A percentile compares a stretch with the other conserved stretches of the same genome.
Evolutionary conservation across 2,888 invertebrate species (phyloP).

Genomic region (Mesochorus sp.): DNA sequence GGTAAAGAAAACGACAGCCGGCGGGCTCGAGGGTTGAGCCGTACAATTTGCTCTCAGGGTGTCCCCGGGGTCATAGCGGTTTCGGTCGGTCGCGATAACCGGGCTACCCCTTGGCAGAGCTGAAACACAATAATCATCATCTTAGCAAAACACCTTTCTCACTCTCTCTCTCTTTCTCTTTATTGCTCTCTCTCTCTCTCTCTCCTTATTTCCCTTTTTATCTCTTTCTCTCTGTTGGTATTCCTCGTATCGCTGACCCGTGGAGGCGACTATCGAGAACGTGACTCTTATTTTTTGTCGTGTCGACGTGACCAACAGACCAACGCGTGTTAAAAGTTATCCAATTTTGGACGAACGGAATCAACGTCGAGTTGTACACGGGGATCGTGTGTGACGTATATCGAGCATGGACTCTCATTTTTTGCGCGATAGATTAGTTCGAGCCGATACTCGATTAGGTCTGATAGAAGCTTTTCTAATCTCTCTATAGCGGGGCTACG

Average conservation of each 20-base stretch:
- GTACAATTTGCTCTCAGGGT: conserved; percentile 90
- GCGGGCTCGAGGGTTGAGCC: conserved; percentile 90
- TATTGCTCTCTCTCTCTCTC: background rate
- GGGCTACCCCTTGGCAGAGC: conserved; percentile 89
- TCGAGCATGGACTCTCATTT: background rate
- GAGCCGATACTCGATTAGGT: too few species aligned
- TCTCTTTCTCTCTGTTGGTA: background rate
- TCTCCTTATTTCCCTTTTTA: background rate
- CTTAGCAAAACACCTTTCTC: conserved; percentile 21
- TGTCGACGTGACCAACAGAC: conserved; percentile 10
- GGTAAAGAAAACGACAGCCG: conserved; percentile 88
- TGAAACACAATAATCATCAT: conserved; percentile 83
- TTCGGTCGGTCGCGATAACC: conserved; percentile 87
- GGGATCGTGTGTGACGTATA: too few species aligned
- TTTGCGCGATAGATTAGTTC: too few species aligned
- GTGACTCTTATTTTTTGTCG: conserved; percentile 31
- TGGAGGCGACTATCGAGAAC: conserved; percentile 9
- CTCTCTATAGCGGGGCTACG: too few species aligned
- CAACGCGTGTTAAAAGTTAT: conserved; percentile 43
- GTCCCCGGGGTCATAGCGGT: conserved; percentile 90
- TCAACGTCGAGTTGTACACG: conserved; percentile 33
- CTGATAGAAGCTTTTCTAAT: too few species aligned
- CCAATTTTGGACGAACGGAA: conserved; percentile 52
- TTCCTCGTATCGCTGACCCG: background rate
- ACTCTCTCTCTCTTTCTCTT: background rate